These are phyloP conservation scores for Montipora capitata DNA, from an alignment of 92 coral and sea anemone species.

Conservation along the genomic window DNA sequence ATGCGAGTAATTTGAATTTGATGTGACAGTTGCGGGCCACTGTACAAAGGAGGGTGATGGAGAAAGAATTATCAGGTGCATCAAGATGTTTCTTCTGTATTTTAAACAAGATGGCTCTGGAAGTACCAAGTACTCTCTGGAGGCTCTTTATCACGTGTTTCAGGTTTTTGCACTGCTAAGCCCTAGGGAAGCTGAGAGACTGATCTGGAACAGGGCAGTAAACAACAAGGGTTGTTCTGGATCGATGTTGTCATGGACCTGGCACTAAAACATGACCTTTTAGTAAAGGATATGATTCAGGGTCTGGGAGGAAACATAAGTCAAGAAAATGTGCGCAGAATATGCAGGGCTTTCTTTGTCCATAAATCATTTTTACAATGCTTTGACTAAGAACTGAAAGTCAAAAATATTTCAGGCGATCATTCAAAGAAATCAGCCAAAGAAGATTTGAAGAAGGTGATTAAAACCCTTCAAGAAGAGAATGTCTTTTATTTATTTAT, in stretches of 20 bases:
- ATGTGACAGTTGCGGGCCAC: neutral
- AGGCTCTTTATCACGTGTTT: slow-evolving; percentile 51
- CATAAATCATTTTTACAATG: slow-evolving; percentile 5
- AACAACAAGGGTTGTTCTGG: slow-evolving; percentile 66
- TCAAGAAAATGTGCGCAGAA: slow-evolving; percentile 50
- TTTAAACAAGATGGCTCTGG: slow-evolving; percentile 67
- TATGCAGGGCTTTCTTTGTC: slow-evolving; percentile 53
- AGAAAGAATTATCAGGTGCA: slow-evolving; percentile 51
- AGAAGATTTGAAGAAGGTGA: slow-evolving; percentile 46
- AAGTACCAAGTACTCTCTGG: slow-evolving; percentile 47
- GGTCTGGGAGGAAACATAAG: slow-evolving; percentile 65
- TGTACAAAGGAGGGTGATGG: slow-evolving; percentile 65
- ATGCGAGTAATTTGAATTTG: neutral
- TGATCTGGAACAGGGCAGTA: slow-evolving; percentile 68
- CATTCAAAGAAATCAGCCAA: slow-evolving; percentile 57
- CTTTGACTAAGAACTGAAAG: slow-evolving; percentile 30
- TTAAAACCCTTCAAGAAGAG: slow-evolving; percentile 49
- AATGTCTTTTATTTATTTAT: slow-evolving; percentile 33
- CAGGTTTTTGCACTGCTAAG: slow-evolving; percentile 48
- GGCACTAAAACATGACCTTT: slow-evolving; percentile 69
- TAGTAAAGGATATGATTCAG: slow-evolving; percentile 52
- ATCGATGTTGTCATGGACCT: slow-evolving; percentile 63
- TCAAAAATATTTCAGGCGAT: slow-evolving; percentile 25
- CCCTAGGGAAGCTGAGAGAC: slow-evolving; percentile 72
- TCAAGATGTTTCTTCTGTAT: slow-evolving; percentile 57